Base-by-base conservation (phyloP, 2,797 vertebrate genomes). In the Rhinichthys osculus region DNA sequence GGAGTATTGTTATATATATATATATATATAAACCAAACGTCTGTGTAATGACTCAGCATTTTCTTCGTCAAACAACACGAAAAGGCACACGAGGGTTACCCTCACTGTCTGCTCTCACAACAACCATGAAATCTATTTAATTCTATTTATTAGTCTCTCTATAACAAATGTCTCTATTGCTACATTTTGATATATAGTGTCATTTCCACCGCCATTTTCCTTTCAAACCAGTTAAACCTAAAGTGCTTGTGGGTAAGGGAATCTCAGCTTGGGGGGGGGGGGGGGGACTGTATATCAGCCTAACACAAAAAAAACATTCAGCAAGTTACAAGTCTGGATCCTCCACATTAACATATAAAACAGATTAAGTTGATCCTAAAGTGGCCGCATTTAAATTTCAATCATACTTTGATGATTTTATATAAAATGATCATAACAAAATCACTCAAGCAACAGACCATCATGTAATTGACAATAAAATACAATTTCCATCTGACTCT, bases 81-180 rank as follows among this genome's bases (percentile, higher is more conserved):
- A 91, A 94, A 95, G 95, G 95, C 95, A 95, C 95, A 76, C 87
- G 82, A 92, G 89, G 89, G 87, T 87, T 91, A 90, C 91, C 90
- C 88, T 90, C 90, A 88, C 83, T 89, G 82, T 91, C 89, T 85
- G 50, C 78, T 81, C 27, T 83, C 54, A 79, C 52, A 47, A 19
- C 30, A 64, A 77, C 72, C 67, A 79, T 73, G 16, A 78, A 72
- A 87, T 30, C 19, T 78, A 40, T 17, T 78, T 69, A 70, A 8
- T 50, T 82, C 57, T 42, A 59, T 42, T 66, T 19, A 82, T 72
- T 86, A 40, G 59, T 64, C 30, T 70, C 42, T 52, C 30, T 59
- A 79, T 66, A 83, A 72, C 42, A 7, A 85, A 88, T 90, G 69
- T 89, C 86, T 86, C 59, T 85, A 9, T 90, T 94, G 94, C 94